phyloP scores from a whole-genome alignment of 2,113 vertebrate species.

The Lucifuga dentata region DNA sequence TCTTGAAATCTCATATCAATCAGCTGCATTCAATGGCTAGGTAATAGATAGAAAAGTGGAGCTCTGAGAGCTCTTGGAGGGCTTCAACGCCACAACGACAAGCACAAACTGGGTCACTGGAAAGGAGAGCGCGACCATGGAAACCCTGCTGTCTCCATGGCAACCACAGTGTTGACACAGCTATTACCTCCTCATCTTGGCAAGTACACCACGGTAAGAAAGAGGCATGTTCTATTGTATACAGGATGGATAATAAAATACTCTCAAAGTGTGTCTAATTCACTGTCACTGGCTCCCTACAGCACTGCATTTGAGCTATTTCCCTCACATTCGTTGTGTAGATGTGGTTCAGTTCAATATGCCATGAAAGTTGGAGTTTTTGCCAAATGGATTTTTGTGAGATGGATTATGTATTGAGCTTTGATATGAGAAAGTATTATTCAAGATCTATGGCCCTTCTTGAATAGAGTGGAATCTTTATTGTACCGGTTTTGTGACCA shows the following conservation, averaged over 20 bases:
- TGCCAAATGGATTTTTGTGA: constrained; percentile 2
- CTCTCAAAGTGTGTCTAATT: constrained; percentile 33
- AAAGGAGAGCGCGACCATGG: constrained; percentile 53
- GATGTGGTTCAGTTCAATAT: constrained; percentile 10
- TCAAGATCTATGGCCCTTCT: background rate
- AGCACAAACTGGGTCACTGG: constrained; percentile 72
- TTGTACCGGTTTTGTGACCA: background rate
- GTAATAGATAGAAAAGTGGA: constrained; percentile 54
- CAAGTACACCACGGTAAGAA: constrained; percentile 55
- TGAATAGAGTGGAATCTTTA: background rate
- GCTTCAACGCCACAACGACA: constrained; percentile 49
- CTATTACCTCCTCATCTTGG: constrained; percentile 62
- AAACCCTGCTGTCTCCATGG: constrained; percentile 67
- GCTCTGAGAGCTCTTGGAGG: constrained; percentile 55
- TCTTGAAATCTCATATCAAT: constrained; percentile 50
- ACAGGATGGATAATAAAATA: constrained; percentile 38
- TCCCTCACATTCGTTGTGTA: constrained; percentile 7
- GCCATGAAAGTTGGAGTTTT: background rate
- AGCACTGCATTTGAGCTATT: constrained; percentile 4
- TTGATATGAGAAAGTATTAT: constrained; percentile 12
- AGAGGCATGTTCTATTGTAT: constrained; percentile 21
- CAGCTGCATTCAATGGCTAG: constrained; percentile 45
- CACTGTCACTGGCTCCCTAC: constrained; percentile 11
- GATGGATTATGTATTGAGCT: constrained; percentile 6
- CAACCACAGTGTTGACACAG: constrained; percentile 75